A percentile compares a stretch with the other conserved stretches of the same genome.
Conservation (phyloP, 1,140 invertebrate species). For the Diuraphis noxia region DNA sequence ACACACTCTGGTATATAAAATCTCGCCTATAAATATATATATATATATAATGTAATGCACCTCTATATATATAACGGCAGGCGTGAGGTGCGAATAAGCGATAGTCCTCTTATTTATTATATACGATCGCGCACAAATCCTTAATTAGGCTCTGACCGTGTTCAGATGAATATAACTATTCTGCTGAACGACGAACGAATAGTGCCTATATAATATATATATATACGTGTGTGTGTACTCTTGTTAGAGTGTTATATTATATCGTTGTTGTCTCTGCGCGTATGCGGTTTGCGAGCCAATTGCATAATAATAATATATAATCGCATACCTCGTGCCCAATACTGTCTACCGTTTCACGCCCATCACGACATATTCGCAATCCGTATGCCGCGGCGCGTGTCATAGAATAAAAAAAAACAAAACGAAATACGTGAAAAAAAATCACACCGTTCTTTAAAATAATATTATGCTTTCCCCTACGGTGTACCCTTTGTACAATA, state of each 20-base stretch:
- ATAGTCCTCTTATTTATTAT: no score
- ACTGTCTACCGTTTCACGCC: conserved; percentile 46
- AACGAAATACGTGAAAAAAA: background rate
- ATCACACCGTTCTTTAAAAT: background rate
- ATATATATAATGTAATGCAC: no score
- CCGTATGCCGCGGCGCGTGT: background rate
- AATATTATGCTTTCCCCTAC: background rate
- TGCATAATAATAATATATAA: conserved; percentile 23
- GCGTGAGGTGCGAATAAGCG: background rate
- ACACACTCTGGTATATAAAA: background rate
- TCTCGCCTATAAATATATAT: background rate
- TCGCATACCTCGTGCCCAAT: conserved; percentile 11
- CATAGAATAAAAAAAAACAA: background rate
- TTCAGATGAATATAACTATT: background rate
- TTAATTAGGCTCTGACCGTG: background rate
- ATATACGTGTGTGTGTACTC: background rate
- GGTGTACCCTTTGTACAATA: background rate
- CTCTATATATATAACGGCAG: background rate
- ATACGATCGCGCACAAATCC: background rate
- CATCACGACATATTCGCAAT: conserved; percentile 41
- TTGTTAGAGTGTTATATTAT: background rate
- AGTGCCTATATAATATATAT: background rate
- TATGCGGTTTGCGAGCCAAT: background rate
- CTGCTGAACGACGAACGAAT: background rate
- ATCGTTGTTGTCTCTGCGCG: background rate